Conservation (phyloP, 2,797 vertebrate genomes). For the Falco columbarius region DNA sequence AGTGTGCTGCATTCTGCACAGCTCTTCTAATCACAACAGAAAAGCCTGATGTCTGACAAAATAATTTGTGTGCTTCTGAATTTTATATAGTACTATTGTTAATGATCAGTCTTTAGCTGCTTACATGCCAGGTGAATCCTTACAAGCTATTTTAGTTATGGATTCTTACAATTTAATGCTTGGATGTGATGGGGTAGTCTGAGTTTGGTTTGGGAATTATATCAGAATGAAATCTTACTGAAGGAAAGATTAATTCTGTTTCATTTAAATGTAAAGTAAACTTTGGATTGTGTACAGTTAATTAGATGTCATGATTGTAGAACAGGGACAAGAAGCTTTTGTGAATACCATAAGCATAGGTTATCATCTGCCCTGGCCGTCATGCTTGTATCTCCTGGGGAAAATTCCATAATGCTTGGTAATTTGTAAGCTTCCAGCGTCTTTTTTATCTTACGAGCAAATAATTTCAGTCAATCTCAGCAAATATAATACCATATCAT, state of each 20-base stretch:
- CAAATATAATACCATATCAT: not conserved
- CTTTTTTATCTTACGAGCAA: not conserved
- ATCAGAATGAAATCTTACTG: not conserved
- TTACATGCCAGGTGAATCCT: not conserved
- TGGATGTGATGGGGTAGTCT: not conserved
- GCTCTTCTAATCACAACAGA: not conserved
- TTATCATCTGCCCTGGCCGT: not conserved
- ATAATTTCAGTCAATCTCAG: not conserved
- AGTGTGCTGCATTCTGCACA: rapidly evolving
- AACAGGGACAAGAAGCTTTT: not conserved
- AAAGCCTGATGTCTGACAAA: not conserved
- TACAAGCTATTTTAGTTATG: not conserved
- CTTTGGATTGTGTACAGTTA: not conserved
- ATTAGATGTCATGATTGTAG: not conserved
- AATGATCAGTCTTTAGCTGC: not conserved
- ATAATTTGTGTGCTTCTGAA: not conserved
- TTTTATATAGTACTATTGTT: not conserved
- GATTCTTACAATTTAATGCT: not conserved
- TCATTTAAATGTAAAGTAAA: not conserved
- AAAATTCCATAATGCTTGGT: not conserved
- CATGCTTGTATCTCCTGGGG: not conserved
- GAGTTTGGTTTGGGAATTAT: not conserved
- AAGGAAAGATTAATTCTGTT: not conserved
- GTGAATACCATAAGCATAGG: not conserved
- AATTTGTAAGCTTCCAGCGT: not conserved